phyloP scores from a whole-genome alignment of 2,888 invertebrate genomes.

The Apodemia mormo region DNA sequence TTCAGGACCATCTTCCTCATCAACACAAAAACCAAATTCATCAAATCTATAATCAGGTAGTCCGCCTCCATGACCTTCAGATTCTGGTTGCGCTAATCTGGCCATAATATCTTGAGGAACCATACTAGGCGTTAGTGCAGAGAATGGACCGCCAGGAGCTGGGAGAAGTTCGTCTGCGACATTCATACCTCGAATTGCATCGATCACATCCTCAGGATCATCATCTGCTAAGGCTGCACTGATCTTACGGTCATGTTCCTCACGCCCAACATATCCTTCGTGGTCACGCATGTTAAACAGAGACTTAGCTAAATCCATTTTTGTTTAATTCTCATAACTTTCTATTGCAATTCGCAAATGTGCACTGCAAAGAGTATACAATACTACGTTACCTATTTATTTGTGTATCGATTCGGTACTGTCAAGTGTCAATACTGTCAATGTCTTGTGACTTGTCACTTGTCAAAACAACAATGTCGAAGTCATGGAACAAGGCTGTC shows the following conservation, averaged over 20 bases:
- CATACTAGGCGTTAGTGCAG: constrained; percentile 97
- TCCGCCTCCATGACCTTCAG: constrained; percentile 83
- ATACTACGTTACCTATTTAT: no score
- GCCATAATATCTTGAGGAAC: constrained; percentile 97
- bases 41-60: constrained; percentile 90
- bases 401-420: no score
- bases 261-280: constrained; percentile 94
- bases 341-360: constrained; percentile 1
- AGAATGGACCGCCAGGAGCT: constrained; percentile 94
- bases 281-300: constrained; percentile 92
- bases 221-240: constrained; percentile 91
- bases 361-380: not conserved
- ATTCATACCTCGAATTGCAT: constrained; percentile 86
- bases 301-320: constrained; percentile 96
- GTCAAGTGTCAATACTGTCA: no score
- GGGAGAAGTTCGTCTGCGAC: constrained; percentile 87
- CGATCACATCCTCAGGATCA: constrained; percentile 84
- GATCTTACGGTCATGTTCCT: constrained; percentile 91
- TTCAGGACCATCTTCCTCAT: constrained; percentile 96
- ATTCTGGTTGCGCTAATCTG: constrained; percentile 89
- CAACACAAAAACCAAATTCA: constrained; percentile 98
- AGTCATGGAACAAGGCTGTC: no score
- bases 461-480: no score
- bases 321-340: constrained; percentile 27
- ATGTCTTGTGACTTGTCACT: no score